A percentile compares a stretch with the other conserved stretches of the same genome.
These are phyloP conservation scores for Hemicrepidius hirtus DNA, from an alignment of 2,888 invertebrate species.

Conservation along the genomic window DNA sequence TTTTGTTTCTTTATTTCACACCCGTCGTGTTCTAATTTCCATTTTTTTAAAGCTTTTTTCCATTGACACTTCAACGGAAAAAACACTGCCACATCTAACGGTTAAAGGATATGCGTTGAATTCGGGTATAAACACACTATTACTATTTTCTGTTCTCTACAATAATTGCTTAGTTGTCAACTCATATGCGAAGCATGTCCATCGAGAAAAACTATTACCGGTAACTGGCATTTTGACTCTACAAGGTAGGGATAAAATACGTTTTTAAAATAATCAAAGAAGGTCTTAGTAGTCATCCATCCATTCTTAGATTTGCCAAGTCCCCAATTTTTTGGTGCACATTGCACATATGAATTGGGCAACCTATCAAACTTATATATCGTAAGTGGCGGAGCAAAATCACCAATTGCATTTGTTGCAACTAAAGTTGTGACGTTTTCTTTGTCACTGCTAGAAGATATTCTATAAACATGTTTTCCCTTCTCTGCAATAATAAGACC, in stretches of 20 bases:
- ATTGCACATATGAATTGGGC: conserved; percentile 54
- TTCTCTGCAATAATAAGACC: conserved; percentile 53
- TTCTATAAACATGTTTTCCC: conserved; percentile 33
- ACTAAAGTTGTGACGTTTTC: conserved; percentile 15
- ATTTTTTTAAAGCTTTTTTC: conserved; percentile 57
- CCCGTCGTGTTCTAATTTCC: background rate
- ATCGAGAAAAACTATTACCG: conserved; percentile 67
- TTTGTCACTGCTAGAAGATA: conserved; percentile 41
- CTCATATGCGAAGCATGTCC: conserved; percentile 66
- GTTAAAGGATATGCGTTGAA: conserved; percentile 66
- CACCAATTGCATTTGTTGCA: background rate
- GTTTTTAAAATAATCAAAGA: conserved; percentile 68
- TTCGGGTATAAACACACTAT: conserved; percentile 65
- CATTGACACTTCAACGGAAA: conserved; percentile 62
- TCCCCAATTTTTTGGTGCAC: conserved; percentile 63
- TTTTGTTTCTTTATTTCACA: background rate
- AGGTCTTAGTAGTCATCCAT: conserved; percentile 69
- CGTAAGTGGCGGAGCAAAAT: conserved; percentile 56
- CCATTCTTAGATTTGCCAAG: conserved; percentile 68
- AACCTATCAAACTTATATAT: conserved; percentile 55
- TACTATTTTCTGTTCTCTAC: conserved; percentile 63
- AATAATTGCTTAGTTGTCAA: conserved; percentile 65
- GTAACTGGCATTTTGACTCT: conserved; percentile 43
- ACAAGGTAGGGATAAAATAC: conserved; percentile 63
- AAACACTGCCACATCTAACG: conserved; percentile 66